Base-by-base conservation (phyloP, 2,888 invertebrate genomes). In the Drosophila recens region DNA sequence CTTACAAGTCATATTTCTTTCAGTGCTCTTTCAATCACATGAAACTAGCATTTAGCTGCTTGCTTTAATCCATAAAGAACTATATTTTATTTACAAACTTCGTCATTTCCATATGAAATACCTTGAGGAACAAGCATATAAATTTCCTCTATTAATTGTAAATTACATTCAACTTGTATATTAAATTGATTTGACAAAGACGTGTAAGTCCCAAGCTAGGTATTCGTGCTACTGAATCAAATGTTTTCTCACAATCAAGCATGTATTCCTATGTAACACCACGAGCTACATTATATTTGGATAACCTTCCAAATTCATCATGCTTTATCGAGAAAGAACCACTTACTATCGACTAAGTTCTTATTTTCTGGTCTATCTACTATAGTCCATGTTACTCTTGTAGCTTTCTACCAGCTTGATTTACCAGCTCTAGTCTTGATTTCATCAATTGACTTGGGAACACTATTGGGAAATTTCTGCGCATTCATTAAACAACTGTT, bases 111-210 rank as follows among this genome's bases (percentile, higher is more conserved):
- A 20, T 20, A 20, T 20, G 3, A 20, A 3, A 20, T 3, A 20
- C 20, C 20, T 20, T 20, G 20, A 20, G 20, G 20, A 20, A 20
- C 2, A 20, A 20, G 20, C 20, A 2, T 20, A 20, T 20, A 20
- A 20, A 20, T 20, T 20, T 20, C 20, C 20, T 20, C 20, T 20
- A 3, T 20, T 3, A 20, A 20, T 43, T 8, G 20, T 43, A 17
- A 43, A 20, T 3, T 43, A 11, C 17, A 43, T 43, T 43, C 20
- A 43, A 11, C 43, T 20, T 11, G 43, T 20, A 11, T 11, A 20
- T 43, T 20, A 43, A 43, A 43, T 43, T 43, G 20, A 20, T 42
- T 42, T 42, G 42, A 42, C 42, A 42, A n/a, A 17, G 42, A 42
- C 10, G 42, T 42, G 17, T 20, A 42, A 42, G 42, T n/a, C 42